Evolutionary conservation across 2,113 vertebrate genomes (phyloP).

Genomic region (Menura novaehollandiae): DNA sequence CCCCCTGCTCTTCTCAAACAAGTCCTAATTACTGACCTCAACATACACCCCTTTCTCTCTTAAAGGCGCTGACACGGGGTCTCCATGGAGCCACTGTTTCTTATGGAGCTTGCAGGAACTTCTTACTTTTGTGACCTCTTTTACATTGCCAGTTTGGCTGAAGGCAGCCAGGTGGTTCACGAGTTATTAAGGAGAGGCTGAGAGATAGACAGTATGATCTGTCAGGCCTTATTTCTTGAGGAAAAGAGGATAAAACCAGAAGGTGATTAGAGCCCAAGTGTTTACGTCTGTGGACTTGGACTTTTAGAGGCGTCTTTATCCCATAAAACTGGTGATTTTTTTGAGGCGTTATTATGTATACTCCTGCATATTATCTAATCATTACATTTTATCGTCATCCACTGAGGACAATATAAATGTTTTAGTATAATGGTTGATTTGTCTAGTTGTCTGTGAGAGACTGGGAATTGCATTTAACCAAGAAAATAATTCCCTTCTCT

Average conservation of each 20-base stretch:
- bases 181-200: background rate
- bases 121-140: background rate
- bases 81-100: background rate
- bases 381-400: background rate
- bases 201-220: background rate
- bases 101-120: background rate
- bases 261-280: background rate
- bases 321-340: background rate
- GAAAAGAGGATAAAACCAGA: background rate
- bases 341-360: background rate
- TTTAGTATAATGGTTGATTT: background rate
- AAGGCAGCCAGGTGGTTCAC: background rate
- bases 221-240: background rate
- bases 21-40: background rate
- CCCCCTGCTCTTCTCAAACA: background rate
- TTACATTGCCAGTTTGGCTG: background rate
- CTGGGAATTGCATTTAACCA: background rate
- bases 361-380: background rate
- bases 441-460: background rate
- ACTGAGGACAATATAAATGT: background rate
- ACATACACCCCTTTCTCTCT: background rate
- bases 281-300: background rate
- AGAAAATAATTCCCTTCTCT: background rate
- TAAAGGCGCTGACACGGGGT: background rate
- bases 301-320: background rate